phyloP scores from a whole-genome alignment of 2,113 vertebrate species.

The Cyanoliseus patagonus region DNA sequence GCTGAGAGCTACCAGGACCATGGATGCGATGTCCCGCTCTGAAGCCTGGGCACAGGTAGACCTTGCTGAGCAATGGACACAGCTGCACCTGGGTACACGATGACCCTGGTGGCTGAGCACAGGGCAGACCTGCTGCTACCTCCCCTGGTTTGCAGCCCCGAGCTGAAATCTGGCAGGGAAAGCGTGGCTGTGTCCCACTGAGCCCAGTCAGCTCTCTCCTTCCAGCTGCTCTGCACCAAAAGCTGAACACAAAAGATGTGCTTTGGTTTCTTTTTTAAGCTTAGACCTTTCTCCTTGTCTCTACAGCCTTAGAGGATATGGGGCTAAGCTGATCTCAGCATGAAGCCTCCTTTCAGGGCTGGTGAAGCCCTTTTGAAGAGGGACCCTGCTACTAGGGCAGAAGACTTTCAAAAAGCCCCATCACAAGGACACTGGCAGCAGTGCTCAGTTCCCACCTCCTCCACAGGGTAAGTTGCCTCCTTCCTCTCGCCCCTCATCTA shows the following conservation, averaged over 20 bases:
- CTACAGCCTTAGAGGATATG: background rate
- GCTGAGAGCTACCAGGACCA: background rate
- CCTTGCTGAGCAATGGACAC: accelerated
- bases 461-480: background rate
- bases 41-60: background rate
- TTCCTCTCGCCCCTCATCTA: background rate
- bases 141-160: background rate
- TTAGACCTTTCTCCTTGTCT: background rate
- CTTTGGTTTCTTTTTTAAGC: background rate
- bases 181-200: accelerated
- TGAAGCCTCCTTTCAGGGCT: background rate
- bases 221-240: background rate
- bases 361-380: background rate
- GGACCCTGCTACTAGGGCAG: background rate
- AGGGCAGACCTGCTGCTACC: background rate
- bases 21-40: accelerated
- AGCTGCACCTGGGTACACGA: background rate
- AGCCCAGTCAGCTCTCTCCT: background rate
- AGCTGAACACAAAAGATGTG: background rate
- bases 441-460: background rate
- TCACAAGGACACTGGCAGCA: accelerated
- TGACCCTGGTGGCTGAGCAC: background rate
- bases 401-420: background rate
- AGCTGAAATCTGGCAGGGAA: background rate
- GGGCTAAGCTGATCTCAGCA: background rate